Evolutionary conservation across 2,797 vertebrate species (phyloP), one percentile per base, ranked within the genome.

Genomic region (Sebastes hopkinsi): DNA sequence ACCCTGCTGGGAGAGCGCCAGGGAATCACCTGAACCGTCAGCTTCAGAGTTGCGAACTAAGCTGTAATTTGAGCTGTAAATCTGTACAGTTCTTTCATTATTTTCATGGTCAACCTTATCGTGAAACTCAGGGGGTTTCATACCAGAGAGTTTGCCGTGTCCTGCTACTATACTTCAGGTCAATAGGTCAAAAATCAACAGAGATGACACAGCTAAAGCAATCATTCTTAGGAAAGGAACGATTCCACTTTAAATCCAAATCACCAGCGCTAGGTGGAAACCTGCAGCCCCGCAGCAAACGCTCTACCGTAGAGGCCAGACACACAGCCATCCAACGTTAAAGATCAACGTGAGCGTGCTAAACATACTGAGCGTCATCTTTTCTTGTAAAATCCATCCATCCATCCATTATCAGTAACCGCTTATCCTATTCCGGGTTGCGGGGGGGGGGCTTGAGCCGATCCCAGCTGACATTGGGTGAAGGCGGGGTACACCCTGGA

Each of bases 1-100:
- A 7, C 14, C 27, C 58, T 11, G 67, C 32, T 52, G 67, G 30
- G 46, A 65, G 25, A 65, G 36, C 5, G 14, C 12, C 34, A 62
- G 58, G 34, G 68, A 67, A 67, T 70, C 67, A 80, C 58, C 72
- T 69, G 85, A 76, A 77, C 72, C 74, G 58, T 6, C 32, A 72
- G 38, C 38, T 42, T 42, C 38, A 42, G 59, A 30, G 60, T 20
- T 30, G 16, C 5, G 9, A 36, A 60, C 23, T 3, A 34, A 55
- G 64, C 52, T 8, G 67, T 75, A 61, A 61, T 58, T 71, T 34
- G 34, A 86, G 69, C 76, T 56, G 34, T 65, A 30, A 60, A 85
- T 69, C 67, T 75, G 38, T 6, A 3, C 11, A 8, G 32, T 23
- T 18, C 2, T 73, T 52, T 36, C 42, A 50, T 38, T 25, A 42